A percentile compares a stretch with the other conserved stretches of the same genome.
Evolutionary conservation across 2,888 invertebrate species (phyloP).

Genomic region (Tupiocoris notatus): DNA sequence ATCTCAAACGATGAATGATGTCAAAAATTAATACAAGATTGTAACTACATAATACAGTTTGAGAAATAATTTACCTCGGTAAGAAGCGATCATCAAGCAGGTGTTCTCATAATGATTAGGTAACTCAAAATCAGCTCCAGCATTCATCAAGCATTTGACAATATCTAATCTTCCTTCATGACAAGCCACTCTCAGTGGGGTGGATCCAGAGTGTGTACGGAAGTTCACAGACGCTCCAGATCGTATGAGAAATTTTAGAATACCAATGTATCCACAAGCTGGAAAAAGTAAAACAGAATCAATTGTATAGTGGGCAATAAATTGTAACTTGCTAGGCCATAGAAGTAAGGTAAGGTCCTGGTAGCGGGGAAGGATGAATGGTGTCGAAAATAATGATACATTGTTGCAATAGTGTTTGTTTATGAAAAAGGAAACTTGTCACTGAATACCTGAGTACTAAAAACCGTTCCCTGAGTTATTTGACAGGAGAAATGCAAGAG

Average conservation of each 20-base stretch:
- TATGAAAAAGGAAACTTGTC: no score
- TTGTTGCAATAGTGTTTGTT: no score
- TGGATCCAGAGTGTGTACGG: not conserved
- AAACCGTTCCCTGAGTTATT: no score
- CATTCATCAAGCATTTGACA: not conserved
- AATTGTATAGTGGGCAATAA: not conserved
- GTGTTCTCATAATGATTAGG: not conserved
- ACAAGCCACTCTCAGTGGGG: not conserved
- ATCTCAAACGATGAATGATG: no score
- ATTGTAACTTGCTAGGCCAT: no score
- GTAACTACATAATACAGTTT: no score
- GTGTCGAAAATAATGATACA: no score
- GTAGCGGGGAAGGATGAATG: no score
- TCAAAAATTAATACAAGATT: no score
- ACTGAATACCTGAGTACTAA: no score
- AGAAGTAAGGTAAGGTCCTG: no score
- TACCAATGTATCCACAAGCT: slow-evolving; percentile 8
- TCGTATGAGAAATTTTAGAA: not conserved
- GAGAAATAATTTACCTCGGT: not conserved
- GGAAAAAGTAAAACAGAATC: not conserved
- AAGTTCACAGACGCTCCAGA: not conserved
- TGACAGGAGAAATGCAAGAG: no score
- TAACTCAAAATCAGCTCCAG: not conserved
- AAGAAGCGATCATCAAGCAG: not conserved
- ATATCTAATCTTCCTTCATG: not conserved